Evolutionary conservation across 2,797 vertebrate species (phyloP).

Genomic region (Oreochromis grahami): DNA sequence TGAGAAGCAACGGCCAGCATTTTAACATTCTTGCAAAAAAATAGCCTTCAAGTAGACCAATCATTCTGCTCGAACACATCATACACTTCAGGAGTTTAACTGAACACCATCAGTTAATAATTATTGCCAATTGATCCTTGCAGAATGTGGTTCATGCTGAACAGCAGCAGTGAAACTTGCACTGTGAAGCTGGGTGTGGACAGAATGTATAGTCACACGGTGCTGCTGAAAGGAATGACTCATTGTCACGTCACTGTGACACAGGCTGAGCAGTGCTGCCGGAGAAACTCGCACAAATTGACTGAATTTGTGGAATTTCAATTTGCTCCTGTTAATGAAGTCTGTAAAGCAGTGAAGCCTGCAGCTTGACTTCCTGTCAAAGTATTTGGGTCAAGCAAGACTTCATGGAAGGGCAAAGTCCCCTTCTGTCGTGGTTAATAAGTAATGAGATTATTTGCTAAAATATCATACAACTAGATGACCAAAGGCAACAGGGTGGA

Average conservation of each 20-base stretch:
- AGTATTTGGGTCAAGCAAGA: not conserved
- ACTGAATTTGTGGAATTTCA: not conserved
- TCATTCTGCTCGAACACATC: not conserved
- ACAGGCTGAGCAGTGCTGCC: not conserved
- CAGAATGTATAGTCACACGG: slow-evolving; percentile 31
- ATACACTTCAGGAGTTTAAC: not conserved
- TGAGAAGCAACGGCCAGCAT: not conserved
- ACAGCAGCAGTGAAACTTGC: not conserved
- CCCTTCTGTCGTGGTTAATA: slow-evolving; percentile 39
- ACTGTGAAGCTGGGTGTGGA: slow-evolving; percentile 12
- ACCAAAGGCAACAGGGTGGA: not conserved
- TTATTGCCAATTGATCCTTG: not conserved
- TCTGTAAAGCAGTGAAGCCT: not conserved
- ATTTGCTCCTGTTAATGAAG: not conserved
- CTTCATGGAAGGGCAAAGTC: slow-evolving; percentile 39
- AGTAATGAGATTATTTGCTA: slow-evolving; percentile 21
- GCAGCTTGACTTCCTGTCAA: not conserved
- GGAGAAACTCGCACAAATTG: not conserved
- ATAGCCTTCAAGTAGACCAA: not conserved
- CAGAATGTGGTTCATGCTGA: not conserved
- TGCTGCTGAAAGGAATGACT: slow-evolving; percentile 22
- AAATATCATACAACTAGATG: not conserved
- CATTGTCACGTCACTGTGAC: slow-evolving; percentile 14
- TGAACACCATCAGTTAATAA: not conserved
- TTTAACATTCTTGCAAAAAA: not conserved